These are phyloP conservation scores for Diogma glabrata DNA, from an alignment of 2,888 invertebrate species.

Conservation along the genomic window DNA sequence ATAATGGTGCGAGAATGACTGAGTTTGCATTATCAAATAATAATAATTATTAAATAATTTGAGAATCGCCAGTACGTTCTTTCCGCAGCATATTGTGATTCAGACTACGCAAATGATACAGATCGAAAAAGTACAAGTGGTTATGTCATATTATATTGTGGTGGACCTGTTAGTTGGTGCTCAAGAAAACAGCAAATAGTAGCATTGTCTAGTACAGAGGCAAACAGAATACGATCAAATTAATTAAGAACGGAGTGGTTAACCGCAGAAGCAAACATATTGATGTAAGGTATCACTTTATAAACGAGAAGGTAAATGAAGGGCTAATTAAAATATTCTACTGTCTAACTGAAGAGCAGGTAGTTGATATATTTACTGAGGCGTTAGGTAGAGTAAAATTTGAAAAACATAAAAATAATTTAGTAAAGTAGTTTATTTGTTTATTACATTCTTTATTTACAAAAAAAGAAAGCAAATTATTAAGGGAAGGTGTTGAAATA, in stretches of 20 bases:
- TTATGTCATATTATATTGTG: conserved; percentile 13
- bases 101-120: conserved; percentile 9
- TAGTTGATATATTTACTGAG: conserved; percentile 13
- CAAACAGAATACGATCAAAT: background rate
- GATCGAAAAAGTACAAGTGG: conserved; percentile 17
- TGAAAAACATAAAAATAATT: background rate
- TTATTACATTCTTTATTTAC: background rate
- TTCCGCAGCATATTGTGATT: background rate
- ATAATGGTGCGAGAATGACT: too few species aligned
- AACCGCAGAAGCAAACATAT: conserved; percentile 13
- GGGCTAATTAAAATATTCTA: conserved; percentile 11
- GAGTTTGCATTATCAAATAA: too few species aligned
- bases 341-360: conserved; percentile 15
- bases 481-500: conserved; percentile 1
- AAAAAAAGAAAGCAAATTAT: background rate
- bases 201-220: conserved; percentile 14
- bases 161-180: conserved; percentile 14
- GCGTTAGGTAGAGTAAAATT: conserved; percentile 5
- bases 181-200: conserved; percentile 16
- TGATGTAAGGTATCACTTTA: conserved; percentile 14
- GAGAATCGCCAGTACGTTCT: too few species aligned
- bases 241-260: background rate
- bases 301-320: conserved; percentile 12
- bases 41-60: too few species aligned
- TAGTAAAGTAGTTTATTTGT: background rate